A percentile compares a stretch with the other conserved stretches of the same genome.
These are phyloP conservation scores for Himalopsyche japonica DNA, from an alignment of 2,888 invertebrate species.

Conservation along the genomic window DNA sequence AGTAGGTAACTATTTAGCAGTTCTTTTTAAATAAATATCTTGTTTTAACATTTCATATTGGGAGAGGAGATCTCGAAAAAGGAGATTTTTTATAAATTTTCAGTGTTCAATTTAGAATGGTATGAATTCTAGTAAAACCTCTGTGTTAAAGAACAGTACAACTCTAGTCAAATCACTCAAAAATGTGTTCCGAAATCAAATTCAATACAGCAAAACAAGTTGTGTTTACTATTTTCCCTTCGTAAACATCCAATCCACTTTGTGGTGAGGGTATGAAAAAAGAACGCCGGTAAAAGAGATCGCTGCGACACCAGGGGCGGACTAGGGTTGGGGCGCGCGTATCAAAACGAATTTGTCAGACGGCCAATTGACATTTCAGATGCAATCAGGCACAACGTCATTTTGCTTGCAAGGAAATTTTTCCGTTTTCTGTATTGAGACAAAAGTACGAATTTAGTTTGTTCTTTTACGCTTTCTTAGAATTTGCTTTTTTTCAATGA, in stretches of 20 bases:
- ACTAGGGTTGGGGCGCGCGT: not conserved
- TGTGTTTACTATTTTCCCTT: not conserved
- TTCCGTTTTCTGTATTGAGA: too few relatives aligned
- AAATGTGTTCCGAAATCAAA: not conserved
- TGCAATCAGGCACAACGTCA: slow-evolving; percentile 38
- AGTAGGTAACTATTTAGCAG: too few relatives aligned
- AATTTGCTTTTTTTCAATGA: too few relatives aligned
- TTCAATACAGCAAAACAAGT: not conserved
- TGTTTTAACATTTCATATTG: too few relatives aligned
- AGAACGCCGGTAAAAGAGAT: not conserved
- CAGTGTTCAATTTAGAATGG: too few relatives aligned
- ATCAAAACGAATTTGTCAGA: slow-evolving; percentile 40
- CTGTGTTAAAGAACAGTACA: too few relatives aligned
- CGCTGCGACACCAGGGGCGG: not conserved
- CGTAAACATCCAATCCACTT: not conserved
- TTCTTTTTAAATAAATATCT: too few relatives aligned
- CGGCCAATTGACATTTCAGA: slow-evolving; percentile 41
- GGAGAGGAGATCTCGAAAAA: too few relatives aligned
- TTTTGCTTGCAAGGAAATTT: slow-evolving; percentile 18
- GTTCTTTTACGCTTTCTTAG: too few relatives aligned
- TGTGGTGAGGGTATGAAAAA: not conserved
- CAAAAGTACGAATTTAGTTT: too few relatives aligned
- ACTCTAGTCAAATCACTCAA: not conserved
- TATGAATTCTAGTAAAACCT: too few relatives aligned
- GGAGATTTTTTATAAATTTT: too few relatives aligned